Evolutionary conservation across 2,888 invertebrate genomes (phyloP), one percentile per base, ranked within the genome.

Genomic region (Drosophila setosimentum): DNA sequence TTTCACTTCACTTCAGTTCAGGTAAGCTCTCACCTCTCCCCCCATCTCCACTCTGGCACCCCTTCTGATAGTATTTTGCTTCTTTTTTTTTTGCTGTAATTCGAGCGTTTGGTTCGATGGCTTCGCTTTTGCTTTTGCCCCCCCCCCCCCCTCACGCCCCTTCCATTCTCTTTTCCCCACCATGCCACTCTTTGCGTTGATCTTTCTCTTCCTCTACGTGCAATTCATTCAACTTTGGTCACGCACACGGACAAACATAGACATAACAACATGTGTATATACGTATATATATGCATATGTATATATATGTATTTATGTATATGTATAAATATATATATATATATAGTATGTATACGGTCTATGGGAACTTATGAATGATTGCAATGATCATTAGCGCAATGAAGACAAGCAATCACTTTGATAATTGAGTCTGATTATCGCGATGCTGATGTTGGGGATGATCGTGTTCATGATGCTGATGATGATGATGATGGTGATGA

Each of bases 351-450:
- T 59, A 29, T 4, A 37, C 27, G 45, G 57, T 50, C 66, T 69
- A 10, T 75, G 79, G 67, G 78, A 80, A 83, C 82, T 84, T 84
- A 82, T 84, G 83, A 83, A 83, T 83, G 83, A 83, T 71, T 64
- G 60, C 69, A 70, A 80, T 85, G 68, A 69, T 68, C 60, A 76
- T 73, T 74, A 40, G 33, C 16, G 35, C 32, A 48, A 29, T 55
- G 55, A 55, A 37, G 33, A 27, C 62, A 32, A n/a, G 55, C 55
- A 37, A 24, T 24, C 27, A 24, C 27, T 45, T 24, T 24, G 45
- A 16, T 45, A 45, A 45, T 24, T 24, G 45, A 27, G 24, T 16
- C 21, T 24, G 11, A 33, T 32, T 30, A 51, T 53, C 16, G 48
- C 24, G 24, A 54, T 42, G 40, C 61, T 57, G 30, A 53, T 45